Conservation (phyloP, 23 tunicate species). For the Oikopleura vanhoeffeni region DNA sequence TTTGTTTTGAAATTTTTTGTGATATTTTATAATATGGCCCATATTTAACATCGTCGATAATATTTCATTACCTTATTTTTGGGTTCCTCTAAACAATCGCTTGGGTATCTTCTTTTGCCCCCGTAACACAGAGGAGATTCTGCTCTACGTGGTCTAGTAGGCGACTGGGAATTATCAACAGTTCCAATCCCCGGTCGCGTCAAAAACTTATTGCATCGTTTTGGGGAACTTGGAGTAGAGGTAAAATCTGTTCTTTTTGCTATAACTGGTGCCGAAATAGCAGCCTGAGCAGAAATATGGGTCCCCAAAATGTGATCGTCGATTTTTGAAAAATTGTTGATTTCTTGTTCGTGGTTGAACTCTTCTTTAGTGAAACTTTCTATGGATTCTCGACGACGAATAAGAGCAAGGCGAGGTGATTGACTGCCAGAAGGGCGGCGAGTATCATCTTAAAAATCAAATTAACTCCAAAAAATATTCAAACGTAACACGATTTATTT, state of each 20-base stretch:
- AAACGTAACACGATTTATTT: no score
- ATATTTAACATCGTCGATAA: no score
- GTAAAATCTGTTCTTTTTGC: neutral
- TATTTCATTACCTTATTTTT: neutral
- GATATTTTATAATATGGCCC: no score
- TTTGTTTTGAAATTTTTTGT: no score
- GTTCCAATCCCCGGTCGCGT: neutral
- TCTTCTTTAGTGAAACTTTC: neutral
- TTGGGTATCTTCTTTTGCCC: neutral
- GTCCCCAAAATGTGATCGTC: neutral
- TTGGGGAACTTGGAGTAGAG: neutral
- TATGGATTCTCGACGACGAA: conserved; percentile 9
- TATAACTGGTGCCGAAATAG: neutral
- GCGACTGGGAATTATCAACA: neutral
- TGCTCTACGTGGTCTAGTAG: neutral
- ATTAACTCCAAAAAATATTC: no score
- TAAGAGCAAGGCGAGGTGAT: neutral
- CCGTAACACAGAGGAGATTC: neutral
- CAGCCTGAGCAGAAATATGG: neutral
- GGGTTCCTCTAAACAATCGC: neutral
- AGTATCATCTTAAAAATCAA: neutral
- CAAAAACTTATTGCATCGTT: neutral
- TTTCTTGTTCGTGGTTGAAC: neutral
- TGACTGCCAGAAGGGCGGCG: neutral
- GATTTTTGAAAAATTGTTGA: neutral